Base-by-base conservation (phyloP, 2,888 invertebrate species). In the Athripsodes cinereus region DNA sequence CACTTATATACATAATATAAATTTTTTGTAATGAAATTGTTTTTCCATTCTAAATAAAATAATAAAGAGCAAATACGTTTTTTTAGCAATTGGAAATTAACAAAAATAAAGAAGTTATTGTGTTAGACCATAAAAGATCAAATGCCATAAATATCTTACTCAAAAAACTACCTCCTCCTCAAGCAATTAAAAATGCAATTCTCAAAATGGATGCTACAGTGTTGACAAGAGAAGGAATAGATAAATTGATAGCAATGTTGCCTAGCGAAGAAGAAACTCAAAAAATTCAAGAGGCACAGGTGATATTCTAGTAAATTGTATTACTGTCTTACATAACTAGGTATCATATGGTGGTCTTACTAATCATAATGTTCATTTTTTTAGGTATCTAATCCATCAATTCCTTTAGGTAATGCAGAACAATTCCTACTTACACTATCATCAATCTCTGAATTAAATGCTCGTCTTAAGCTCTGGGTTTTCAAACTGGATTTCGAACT, bases 91-190 rank as follows among this genome's bases (percentile, higher is more conserved):
- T 88, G 75, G 90, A 90, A 70, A 76, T 87, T 73, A 88, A 88
- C 69, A 90, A 89, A 69, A 92, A 88, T 75, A 93, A 92, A 71
- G 92, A 94, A 74, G 86, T 96, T 62, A 91, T 96, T 57, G 96
- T 99, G 44, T 78, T 99, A 73, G 96, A 96, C 73, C 90, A 96
- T 49, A 99, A 98, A 72, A 83, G 99, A 64, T 99, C 99, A 6
- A 99, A 99, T 73, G 97, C 96, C 46, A 99, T 99, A 66, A 99
- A 99, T 72, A 99, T 99, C 67, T 97, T 97, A 16, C 92, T 99
- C 89, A 99, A 98, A 20, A 98, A 97, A 72, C 78, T 99, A 64
- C 99, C 99, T 1, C 97, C 97, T 1, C 94, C 97, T 0, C 85
- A 96, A 64, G 94, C 97, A 6, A 99, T 99, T 64, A 98, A 98